A percentile compares a stretch with the other conserved stretches of the same genome.
Conservation (phyloP, 1,140 invertebrate genomes). For the Popillia japonica region DNA sequence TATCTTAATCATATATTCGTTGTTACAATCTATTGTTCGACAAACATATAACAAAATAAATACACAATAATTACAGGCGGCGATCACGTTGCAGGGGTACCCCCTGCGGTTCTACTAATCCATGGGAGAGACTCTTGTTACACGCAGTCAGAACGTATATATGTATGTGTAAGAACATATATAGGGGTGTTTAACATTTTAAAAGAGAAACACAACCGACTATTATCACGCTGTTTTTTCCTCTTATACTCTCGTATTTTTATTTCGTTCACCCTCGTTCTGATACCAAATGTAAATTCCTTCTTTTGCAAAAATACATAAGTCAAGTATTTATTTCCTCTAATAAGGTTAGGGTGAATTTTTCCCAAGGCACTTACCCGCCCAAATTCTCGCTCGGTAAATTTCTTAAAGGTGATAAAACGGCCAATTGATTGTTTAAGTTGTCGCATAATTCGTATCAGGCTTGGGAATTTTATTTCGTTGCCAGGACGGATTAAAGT, state of each 20-base stretch:
- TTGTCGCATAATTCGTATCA: conserved; percentile 11
- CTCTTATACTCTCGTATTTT: not conserved
- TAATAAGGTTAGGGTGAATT: not conserved
- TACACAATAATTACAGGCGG: conserved; percentile 30
- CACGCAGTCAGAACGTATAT: not conserved
- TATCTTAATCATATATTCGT: conserved; percentile 26
- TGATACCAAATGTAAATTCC: not conserved
- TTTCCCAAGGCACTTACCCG: conserved; percentile 11
- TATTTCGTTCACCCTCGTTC: conserved; percentile 8
- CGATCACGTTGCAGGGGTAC: conserved; percentile 3
- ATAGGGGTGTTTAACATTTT: conserved; percentile 31
- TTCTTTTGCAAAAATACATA: not conserved
- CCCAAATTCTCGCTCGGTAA: not conserved
- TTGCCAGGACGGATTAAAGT: too few species aligned
- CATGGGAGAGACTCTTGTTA: conserved; percentile 30
- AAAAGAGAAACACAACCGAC: conserved; percentile 7
- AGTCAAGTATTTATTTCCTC: not conserved
- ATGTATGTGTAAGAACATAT: too few species aligned
- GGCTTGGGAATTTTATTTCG: not conserved
- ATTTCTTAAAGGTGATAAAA: not conserved
- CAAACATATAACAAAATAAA: conserved; percentile 34
- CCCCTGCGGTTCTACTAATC: conserved; percentile 18
- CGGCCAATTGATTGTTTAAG: conserved; percentile 24
- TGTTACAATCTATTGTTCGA: conserved; percentile 30
- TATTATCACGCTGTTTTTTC: conserved; percentile 5